These are phyloP conservation scores for Lepus americanus DNA, from an alignment of 2,113 vertebrate genomes.

Conservation along the genomic window DNA sequence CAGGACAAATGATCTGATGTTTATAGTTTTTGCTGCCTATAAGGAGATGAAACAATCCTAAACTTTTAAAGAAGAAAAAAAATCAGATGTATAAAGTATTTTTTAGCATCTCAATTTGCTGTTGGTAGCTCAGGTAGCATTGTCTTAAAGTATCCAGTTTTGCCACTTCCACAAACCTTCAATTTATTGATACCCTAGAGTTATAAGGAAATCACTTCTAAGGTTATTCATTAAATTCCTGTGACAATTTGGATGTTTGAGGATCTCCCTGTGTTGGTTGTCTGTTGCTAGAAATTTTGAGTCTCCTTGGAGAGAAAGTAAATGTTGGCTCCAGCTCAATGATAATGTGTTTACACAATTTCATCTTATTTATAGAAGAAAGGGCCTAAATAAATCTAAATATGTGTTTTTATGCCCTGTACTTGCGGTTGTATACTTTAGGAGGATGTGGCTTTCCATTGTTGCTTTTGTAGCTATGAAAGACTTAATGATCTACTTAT, in stretches of 20 bases:
- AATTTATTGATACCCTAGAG: not conserved
- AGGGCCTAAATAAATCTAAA: not conserved
- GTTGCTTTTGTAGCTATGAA: slow-evolving; percentile 30
- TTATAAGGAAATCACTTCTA: slow-evolving; percentile 22
- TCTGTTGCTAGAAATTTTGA: not conserved
- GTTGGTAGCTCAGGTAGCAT: not conserved
- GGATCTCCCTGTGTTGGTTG: not conserved
- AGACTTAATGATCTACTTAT: not conserved
- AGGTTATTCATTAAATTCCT: not conserved
- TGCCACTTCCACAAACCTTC: not conserved
- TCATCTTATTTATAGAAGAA: slow-evolving; percentile 19
- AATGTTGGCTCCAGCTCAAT: not conserved
- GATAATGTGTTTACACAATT: not conserved
- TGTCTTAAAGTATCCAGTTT: not conserved
- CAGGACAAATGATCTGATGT: not conserved
- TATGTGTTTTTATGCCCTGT: not conserved
- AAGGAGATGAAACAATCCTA: not conserved
- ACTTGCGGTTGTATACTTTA: not conserved
- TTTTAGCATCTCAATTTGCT: not conserved
- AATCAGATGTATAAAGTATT: not conserved
- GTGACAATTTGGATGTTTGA: not conserved
- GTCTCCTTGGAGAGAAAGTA: not conserved
- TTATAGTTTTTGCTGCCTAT: slow-evolving; percentile 29
- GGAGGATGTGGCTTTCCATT: not conserved
- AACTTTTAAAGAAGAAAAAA: not conserved